Base-by-base conservation (phyloP, 2,888 invertebrate species). In the Erebia ligea region DNA sequence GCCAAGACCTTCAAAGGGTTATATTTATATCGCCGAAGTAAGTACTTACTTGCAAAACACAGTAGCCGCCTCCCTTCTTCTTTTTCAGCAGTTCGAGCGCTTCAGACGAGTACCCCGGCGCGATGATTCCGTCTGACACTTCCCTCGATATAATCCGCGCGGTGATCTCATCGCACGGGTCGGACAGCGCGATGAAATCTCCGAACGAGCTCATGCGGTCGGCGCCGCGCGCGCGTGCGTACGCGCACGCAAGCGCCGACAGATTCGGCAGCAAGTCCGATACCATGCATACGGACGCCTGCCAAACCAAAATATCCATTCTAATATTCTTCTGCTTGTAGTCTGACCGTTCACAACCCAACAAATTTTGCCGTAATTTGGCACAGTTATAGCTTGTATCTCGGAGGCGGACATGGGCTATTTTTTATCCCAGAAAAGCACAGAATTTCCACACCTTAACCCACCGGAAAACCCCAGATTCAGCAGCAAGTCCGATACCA, bases 121-220 rank as follows among this genome's bases (percentile, higher is more conserved):
- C 99, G 78, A 99, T 97, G 63, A 99, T 96, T n/a, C 99, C 99
- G 89, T 99, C 99, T 0, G 99, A 99, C 0, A 99, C 99, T 93
- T 99, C 96, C 21, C 97, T 95, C 0, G 98, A 97, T 73, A 99
- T 98, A 69, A 99, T 97, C 84, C 95, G 96, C 0, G 99, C 99
- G 0, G 99, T 99, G 73, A 96, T 84, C 64, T 94, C 95, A 89
- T 99, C 99, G 84, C 99, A 99, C 0, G 92, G 88, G 85, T 99
- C 98, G 0, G 99, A 99, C 0, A 99, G 88, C 0, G 99, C 98
- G 50, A 99, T 95, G 88, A 99, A 99, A 91, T 99, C 99, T 0
- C 99, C 99, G 89, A 99, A 99, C 0, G 99, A 99, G 10, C 99
- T 99, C 99, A 99, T 99, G 68, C 99, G 95, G 90, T 99, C 99